A percentile compares a stretch with the other conserved stretches of the same genome.
Conservation (phyloP, 2,113 vertebrate species). For the Canis aureus region DNA sequence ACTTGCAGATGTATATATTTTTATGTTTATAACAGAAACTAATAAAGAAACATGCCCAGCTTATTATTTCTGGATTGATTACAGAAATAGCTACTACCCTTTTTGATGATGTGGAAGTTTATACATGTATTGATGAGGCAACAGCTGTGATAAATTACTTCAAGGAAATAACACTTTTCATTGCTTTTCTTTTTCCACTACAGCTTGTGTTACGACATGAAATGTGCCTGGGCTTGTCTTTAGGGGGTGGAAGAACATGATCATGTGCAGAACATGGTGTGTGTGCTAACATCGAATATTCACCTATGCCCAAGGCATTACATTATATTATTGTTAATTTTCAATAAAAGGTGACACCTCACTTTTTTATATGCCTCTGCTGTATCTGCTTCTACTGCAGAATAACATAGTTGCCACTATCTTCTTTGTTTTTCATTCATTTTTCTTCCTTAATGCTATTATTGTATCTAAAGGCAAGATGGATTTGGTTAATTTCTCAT, state of each 20-base stretch:
- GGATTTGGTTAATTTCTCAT: neutral
- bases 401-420: neutral
- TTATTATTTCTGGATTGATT: conserved; percentile 70
- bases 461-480: neutral
- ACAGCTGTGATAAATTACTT: conserved; percentile 54
- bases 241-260: neutral
- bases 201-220: neutral
- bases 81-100: conserved; percentile 64
- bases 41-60: conserved; percentile 65
- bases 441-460: neutral
- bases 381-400: neutral
- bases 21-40: conserved; percentile 64
- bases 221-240: neutral
- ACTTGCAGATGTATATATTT: conserved; percentile 41
- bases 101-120: conserved; percentile 32
- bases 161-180: conserved; percentile 21
- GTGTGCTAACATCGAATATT: neutral
- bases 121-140: conserved; percentile 50
- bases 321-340: neutral
- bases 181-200: neutral
- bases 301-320: neutral
- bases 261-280: neutral
- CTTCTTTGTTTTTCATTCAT: neutral
- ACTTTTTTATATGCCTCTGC: neutral
- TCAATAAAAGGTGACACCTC: neutral